Percentiles rank a stretch among this genome's conserved stretches.
These are phyloP conservation scores for Hirundo rustica DNA, from an alignment of 2,797 vertebrate genomes.

Conservation along the genomic window DNA sequence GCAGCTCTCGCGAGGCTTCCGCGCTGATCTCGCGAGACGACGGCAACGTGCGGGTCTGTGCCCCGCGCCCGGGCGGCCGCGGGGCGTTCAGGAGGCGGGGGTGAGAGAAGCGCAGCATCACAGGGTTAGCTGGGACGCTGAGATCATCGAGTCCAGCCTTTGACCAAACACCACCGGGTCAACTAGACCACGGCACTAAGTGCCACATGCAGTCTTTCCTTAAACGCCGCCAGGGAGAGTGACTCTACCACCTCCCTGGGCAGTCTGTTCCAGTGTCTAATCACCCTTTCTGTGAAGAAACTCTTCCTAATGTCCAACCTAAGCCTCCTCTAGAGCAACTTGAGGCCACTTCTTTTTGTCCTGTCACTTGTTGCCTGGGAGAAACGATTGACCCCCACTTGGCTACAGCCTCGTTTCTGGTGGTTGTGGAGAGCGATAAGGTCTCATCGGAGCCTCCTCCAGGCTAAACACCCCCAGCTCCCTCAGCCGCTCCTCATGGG, in stretches of 20 bases:
- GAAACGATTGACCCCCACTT: background rate
- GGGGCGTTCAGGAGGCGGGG: rapidly evolving
- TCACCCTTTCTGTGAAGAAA: background rate
- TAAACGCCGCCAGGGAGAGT: rapidly evolving
- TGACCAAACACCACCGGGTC: rapidly evolving
- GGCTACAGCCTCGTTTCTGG: background rate
- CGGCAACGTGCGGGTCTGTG: rapidly evolving
- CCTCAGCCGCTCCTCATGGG: background rate
- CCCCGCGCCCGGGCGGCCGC: rapidly evolving
- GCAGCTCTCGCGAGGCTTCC: background rate
- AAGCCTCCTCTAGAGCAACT: background rate
- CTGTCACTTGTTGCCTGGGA: background rate
- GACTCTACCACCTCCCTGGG: background rate
- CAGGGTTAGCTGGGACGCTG: rapidly evolving
- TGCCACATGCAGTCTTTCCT: background rate
- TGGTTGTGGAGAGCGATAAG: rapidly evolving
- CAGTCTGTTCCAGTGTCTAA: background rate
- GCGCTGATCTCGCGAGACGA: background rate
- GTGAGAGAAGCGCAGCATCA: rapidly evolving
- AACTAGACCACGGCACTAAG: too few species aligned
- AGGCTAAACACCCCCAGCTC: too few species aligned
- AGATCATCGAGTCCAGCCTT: background rate
- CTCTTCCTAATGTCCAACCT: background rate
- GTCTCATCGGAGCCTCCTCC: too few species aligned
- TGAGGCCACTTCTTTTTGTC: background rate